phyloP scores from a whole-genome alignment of 37 sponge, comb jelly and placozoan species.

The Crambe crambe region DNA sequence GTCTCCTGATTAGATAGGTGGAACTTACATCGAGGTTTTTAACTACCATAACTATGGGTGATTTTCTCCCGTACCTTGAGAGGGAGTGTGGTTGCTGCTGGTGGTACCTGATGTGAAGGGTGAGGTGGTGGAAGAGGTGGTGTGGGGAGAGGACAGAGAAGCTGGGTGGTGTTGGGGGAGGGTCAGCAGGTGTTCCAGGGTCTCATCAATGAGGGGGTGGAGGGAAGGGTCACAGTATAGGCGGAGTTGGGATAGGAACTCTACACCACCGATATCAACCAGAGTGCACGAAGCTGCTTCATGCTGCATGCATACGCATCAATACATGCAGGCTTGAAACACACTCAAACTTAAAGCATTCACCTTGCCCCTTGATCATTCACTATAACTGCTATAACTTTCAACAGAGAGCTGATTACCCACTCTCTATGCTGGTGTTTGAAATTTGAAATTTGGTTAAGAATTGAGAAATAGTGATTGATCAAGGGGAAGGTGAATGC shows the following conservation, averaged over 20 bases:
- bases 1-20: no score
- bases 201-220: conserved; percentile 62
- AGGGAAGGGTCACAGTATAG: conserved; percentile 56
- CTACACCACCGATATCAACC: conserved; percentile 68
- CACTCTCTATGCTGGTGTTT: no score
- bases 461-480: no score
- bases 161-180: conserved; percentile 3
- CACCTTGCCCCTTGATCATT: no score
- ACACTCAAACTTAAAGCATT: no score
- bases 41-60: no score
- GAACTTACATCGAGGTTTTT: no score
- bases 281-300: conserved; percentile 48
- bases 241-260: conserved; percentile 75
- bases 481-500: no score
- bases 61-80: background rate
- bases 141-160: background rate
- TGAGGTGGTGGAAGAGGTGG: background rate
- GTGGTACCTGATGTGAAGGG: background rate
- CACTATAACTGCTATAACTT: no score
- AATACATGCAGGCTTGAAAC: background rate
- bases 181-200: conserved; percentile 60
- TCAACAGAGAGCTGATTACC: no score
- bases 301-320: conserved; percentile 27
- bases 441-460: no score
- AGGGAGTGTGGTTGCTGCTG: background rate